Percentiles rank a stretch among this genome's conserved stretches.
Conservation (phyloP, 2,113 vertebrate genomes). For the Edolisoma coerulescens region DNA sequence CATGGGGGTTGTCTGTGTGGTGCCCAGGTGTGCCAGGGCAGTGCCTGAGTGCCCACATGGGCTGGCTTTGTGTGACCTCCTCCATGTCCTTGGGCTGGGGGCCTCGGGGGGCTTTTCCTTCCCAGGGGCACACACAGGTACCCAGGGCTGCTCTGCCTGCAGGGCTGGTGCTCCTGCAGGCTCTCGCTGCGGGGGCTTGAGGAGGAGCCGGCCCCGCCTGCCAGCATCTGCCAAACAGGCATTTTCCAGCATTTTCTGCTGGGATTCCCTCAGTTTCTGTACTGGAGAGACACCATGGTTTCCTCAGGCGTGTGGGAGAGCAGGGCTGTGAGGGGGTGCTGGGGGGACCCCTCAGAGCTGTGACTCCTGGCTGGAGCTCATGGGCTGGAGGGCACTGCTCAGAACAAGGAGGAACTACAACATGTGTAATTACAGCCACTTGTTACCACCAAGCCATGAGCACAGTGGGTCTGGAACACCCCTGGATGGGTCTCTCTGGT, state of each 20-base stretch:
- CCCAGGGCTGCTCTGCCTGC: neutral
- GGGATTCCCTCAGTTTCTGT: neutral
- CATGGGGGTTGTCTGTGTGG: accelerated
- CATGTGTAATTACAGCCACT: neutral
- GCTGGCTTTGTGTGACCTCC: neutral
- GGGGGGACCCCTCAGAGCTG: neutral
- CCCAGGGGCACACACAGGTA: accelerated
- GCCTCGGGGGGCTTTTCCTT: neutral
- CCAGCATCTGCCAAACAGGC: neutral
- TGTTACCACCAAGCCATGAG: neutral
- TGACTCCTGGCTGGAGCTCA: neutral
- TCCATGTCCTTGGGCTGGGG: neutral
- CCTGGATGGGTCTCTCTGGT: neutral
- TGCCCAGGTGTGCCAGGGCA: neutral
- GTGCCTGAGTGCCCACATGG: accelerated
- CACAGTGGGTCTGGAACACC: neutral
- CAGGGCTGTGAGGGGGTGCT: neutral
- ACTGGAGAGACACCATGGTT: accelerated
- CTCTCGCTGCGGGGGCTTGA: accelerated
- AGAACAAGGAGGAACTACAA: neutral
- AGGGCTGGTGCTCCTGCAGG: accelerated
- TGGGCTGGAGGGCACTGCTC: neutral
- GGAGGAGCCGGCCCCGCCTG: neutral
- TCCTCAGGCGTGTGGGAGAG: neutral
- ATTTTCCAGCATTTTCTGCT: neutral